Conservation (phyloP, 2,113 vertebrate genomes). For the Falco punctatus region DNA sequence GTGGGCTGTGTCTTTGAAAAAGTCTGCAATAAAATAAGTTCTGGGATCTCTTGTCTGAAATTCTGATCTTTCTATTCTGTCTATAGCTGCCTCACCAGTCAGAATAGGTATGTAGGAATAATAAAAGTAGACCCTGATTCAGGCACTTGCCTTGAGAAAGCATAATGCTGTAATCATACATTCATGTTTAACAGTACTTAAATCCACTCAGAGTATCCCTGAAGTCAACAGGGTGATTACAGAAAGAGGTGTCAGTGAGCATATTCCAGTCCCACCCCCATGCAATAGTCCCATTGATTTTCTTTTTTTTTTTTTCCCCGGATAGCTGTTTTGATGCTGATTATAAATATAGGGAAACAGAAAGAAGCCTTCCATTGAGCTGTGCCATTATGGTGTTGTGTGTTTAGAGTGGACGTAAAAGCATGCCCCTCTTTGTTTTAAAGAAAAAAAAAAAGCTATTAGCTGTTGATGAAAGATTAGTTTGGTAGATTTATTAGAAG, state of each 20-base stretch:
- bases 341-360: neutral
- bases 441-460: neutral
- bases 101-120: neutral
- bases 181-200: neutral
- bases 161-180: neutral
- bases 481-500: neutral
- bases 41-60: neutral
- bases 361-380: neutral
- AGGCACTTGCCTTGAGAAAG: neutral
- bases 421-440: neutral
- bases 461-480: neutral
- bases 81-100: neutral
- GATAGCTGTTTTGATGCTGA: neutral
- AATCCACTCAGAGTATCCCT: neutral
- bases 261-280: neutral
- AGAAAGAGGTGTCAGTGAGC: neutral
- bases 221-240: neutral
- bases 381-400: neutral
- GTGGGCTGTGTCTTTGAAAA: neutral
- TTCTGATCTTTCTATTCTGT: neutral
- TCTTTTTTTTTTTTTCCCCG: neutral
- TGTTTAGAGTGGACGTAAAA: neutral
- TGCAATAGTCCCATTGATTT: neutral
- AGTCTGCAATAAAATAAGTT: neutral
- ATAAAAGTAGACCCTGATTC: neutral